Evolutionary conservation across 2,113 vertebrate species (phyloP).

Genomic region (Pholis gunnellus): DNA sequence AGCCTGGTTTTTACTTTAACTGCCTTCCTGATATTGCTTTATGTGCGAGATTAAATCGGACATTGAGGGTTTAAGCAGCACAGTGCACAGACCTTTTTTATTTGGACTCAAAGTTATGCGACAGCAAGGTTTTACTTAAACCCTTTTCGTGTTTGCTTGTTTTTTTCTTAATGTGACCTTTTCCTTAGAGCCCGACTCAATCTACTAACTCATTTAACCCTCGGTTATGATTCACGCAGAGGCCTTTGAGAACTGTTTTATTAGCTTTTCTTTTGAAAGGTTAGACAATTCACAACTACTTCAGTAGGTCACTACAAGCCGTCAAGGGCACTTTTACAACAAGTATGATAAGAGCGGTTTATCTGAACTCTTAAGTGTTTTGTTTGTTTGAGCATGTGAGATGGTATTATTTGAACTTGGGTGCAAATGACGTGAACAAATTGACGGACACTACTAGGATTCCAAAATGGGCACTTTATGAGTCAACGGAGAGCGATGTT

Average conservation of each 20-base stretch:
- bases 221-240: slow-evolving; percentile 42
- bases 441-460: background rate
- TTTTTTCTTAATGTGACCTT: slow-evolving; percentile 55
- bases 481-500: slow-evolving; percentile 2
- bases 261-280: slow-evolving; percentile 50
- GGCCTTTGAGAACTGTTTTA: slow-evolving; percentile 29
- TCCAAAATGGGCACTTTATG: slow-evolving; percentile 11
- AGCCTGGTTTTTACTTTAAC: slow-evolving; percentile 9
- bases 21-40: slow-evolving; percentile 29
- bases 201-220: slow-evolving; percentile 48
- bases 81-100: slow-evolving; percentile 21
- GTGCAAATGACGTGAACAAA: background rate
- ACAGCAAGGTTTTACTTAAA: slow-evolving; percentile 35
- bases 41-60: slow-evolving; percentile 30
- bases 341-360: slow-evolving; percentile 5
- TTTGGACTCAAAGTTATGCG: slow-evolving; percentile 35
- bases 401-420: slow-evolving; percentile 21
- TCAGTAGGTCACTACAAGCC: slow-evolving; percentile 1
- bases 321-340: background rate
- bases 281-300: slow-evolving; percentile 26
- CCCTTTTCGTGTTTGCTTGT: slow-evolving; percentile 22
- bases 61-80: slow-evolving; percentile 24
- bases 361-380: slow-evolving; percentile 20
- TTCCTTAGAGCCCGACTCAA: slow-evolving; percentile 26
- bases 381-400: background rate